A percentile compares a stretch with the other conserved stretches of the same genome.
Conservation (phyloP, 2,888 invertebrate genomes). For the Diarsia rubi region DNA sequence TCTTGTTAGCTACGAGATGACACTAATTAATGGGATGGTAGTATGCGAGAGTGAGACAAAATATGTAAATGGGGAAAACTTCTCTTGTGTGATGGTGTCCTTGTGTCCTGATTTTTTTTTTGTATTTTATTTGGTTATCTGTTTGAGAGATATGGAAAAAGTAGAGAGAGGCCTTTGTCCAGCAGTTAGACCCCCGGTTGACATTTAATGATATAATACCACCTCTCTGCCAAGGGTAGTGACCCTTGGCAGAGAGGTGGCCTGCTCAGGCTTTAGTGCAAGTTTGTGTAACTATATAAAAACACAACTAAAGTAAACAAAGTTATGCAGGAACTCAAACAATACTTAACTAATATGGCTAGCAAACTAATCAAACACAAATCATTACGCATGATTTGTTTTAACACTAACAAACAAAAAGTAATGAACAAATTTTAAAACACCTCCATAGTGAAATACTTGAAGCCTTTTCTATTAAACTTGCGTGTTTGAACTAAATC, state of each 20-base stretch:
- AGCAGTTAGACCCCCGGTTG: background rate
- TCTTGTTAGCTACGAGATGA: constrained; percentile 74
- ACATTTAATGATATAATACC: background rate
- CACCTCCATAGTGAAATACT: constrained; percentile 24
- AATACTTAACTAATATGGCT: background rate
- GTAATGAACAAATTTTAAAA: constrained; percentile 45
- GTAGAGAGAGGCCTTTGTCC: background rate
- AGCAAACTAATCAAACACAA: constrained; percentile 10
- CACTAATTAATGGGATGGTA: constrained; percentile 73
- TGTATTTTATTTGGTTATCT: too few relatives aligned
- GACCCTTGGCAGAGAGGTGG: too few relatives aligned
- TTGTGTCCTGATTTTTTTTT: background rate
- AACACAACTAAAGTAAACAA: background rate
- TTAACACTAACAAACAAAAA: constrained; percentile 1
- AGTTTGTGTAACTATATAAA: background rate
- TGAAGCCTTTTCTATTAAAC: constrained; percentile 29
- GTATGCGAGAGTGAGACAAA: constrained; percentile 54
- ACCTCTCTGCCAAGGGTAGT: background rate
- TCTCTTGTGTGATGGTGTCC: background rate
- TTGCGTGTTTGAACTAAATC: constrained; percentile 53
- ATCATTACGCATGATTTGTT: constrained; percentile 20
- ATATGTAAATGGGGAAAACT: background rate
- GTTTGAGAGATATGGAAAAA: background rate
- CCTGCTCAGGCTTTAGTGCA: background rate
- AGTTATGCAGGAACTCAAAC: background rate